Evolutionary conservation across 2,113 vertebrate genomes (phyloP).

Genomic region (Sebastes schlegelii): DNA sequence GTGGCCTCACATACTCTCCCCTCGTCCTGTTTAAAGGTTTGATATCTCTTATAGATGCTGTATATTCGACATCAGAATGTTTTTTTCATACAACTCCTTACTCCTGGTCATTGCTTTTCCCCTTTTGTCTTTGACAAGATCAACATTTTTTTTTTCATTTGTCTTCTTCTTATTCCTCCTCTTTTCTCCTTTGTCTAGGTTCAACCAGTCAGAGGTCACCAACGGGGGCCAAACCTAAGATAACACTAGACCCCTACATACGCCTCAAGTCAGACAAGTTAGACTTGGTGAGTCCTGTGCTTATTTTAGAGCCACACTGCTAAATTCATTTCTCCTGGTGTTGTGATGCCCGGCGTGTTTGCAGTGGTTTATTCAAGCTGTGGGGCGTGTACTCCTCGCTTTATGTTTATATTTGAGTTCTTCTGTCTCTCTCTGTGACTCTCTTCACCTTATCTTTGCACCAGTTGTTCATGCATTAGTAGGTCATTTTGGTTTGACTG

Average conservation of each 20-base stretch:
- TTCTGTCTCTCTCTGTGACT: background rate
- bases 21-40: background rate
- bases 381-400: background rate
- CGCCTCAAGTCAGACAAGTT: conserved; percentile 91
- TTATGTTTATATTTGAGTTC: background rate
- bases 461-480: background rate
- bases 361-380: too few relatives aligned
- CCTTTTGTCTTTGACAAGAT: background rate
- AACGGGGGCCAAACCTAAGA: conserved; percentile 84
- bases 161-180: background rate
- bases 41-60: background rate
- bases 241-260: conserved; percentile 90
- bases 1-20: conserved; percentile 13
- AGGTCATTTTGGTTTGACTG: background rate
- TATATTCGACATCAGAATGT: background rate
- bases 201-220: conserved; percentile 79
- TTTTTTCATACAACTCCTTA: background rate
- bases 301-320: background rate
- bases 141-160: background rate
- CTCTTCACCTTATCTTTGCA: background rate
- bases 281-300: conserved; percentile 86
- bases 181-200: conserved; percentile 66
- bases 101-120: background rate
- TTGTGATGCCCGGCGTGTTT: background rate
- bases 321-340: background rate